Percentiles rank a stretch among this genome's conserved stretches.
phyloP scores from a whole-genome alignment of 2,113 vertebrate species.

The Sander vitreus region DNA sequence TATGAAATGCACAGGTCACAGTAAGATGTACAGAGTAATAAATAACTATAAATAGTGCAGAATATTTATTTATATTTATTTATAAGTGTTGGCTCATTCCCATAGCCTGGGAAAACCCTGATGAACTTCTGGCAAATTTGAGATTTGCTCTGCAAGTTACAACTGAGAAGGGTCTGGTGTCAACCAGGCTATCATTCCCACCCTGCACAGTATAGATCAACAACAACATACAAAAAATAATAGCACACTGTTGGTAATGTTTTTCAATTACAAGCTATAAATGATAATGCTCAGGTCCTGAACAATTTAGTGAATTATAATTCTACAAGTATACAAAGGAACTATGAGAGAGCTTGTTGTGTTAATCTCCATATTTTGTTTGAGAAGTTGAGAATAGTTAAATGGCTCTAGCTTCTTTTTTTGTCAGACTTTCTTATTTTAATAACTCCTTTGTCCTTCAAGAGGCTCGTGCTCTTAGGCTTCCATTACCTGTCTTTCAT shows the following conservation, averaged over 20 bases:
- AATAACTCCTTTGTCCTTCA: conserved; percentile 56
- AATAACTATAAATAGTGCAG: too few relatives aligned
- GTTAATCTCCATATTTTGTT: background rate
- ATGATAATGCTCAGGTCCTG: background rate
- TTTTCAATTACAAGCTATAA: conserved; percentile 14
- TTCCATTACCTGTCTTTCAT: conserved; percentile 61
- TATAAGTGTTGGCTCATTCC: too few relatives aligned
- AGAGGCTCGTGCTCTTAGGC: conserved; percentile 35
- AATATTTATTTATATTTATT: too few relatives aligned
- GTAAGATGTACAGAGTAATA: too few relatives aligned
- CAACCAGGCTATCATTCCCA: background rate
- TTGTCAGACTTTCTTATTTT: conserved; percentile 16
- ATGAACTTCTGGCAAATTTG: too few relatives aligned
- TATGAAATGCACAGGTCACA: too few relatives aligned
- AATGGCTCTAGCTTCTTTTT: background rate
- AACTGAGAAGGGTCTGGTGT: too few relatives aligned
- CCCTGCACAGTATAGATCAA: conserved; percentile 17
- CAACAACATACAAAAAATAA: conserved; percentile 33
- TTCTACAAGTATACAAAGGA: background rate
- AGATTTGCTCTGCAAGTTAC: too few relatives aligned
- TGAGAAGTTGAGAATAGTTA: background rate
- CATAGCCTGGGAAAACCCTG: too few relatives aligned
- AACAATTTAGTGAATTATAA: background rate
- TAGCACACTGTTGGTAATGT: background rate
- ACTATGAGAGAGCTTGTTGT: background rate